These are phyloP conservation scores for Nibea coibor DNA, from an alignment of 2,113 vertebrate species.

Conservation along the genomic window DNA sequence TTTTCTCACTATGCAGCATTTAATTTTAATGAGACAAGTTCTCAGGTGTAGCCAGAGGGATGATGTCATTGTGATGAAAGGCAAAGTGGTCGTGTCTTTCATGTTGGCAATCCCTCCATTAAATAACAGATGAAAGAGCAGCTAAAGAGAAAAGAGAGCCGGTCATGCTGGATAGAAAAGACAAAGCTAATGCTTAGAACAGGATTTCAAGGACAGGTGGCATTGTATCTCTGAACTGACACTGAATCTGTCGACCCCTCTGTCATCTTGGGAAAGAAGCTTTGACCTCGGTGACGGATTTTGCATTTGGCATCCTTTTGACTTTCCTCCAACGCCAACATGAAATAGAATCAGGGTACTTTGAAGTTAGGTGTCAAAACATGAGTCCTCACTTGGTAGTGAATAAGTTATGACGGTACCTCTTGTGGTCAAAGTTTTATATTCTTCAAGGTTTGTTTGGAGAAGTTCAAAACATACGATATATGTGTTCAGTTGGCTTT, in stretches of 20 bases:
- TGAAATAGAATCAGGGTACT: slow-evolving; percentile 77
- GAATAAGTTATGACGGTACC: slow-evolving; percentile 74
- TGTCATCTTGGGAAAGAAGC: slow-evolving; percentile 69
- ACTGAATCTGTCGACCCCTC: slow-evolving; percentile 65
- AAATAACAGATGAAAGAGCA: slow-evolving; percentile 78
- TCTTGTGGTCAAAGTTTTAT: slow-evolving; percentile 67
- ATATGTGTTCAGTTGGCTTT: background rate
- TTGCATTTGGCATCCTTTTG: slow-evolving; percentile 78
- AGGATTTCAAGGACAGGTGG: slow-evolving; percentile 78
- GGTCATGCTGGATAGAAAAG: slow-evolving; percentile 67
- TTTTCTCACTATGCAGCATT: slow-evolving; percentile 30
- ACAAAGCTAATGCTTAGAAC: slow-evolving; percentile 75
- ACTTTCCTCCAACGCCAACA: slow-evolving; percentile 75
- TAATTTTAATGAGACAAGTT: slow-evolving; percentile 48
- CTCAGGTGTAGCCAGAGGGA: slow-evolving; percentile 65
- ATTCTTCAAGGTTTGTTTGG: slow-evolving; percentile 67
- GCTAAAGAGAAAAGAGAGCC: slow-evolving; percentile 65
- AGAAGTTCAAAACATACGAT: slow-evolving; percentile 40
- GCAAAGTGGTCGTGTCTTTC: slow-evolving; percentile 72
- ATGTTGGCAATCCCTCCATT: slow-evolving; percentile 73
- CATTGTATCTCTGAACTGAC: slow-evolving; percentile 47
- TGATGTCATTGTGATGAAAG: slow-evolving; percentile 76
- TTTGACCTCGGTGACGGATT: slow-evolving; percentile 74
- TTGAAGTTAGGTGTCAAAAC: slow-evolving; percentile 80
- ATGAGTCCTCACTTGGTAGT: slow-evolving; percentile 63